Base-by-base conservation (phyloP, 2,888 invertebrate genomes). In the Itoplectis maculator region DNA sequence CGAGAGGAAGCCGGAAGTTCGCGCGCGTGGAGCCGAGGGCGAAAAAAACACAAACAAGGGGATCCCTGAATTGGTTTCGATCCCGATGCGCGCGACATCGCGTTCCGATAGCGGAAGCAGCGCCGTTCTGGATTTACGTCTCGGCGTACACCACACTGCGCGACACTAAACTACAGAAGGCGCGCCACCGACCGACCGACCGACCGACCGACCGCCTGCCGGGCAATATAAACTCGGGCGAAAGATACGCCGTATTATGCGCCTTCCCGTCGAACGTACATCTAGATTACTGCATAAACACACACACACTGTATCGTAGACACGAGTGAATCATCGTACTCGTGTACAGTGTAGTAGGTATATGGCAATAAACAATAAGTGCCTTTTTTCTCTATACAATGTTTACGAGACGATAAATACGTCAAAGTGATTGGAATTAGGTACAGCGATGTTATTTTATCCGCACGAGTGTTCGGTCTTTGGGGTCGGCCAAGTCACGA, bases 51-150 rank as follows among this genome's bases (percentile, higher is more conserved):
- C 72, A 45, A 68, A 70, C 18, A 51, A 76, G 29, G n/a, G 15
- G 23, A 23, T n/a, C 72, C 68, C 68, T 74, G 77, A 77, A 69
- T 77, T 63, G 54, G 73, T 63, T 63, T 45, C 65, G 15, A 3
- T 11, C 37, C 15, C 9, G 18, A 61, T 35, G 59, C 59, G 77
- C 54, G 54, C 45, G 61, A 63, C 72, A 20, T 65, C 75, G n/a
- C n/a, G 51, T 61, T 73, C 51, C 20, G 69, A 81, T 47, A 47
- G 69, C 37, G 73, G 77, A 81, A 74, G 51, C 42, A 54, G 18
- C n/a, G n/a, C 49, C 54, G 61, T 73, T 18, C 63, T 74, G 61
- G 77, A 73, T 78, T 78, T 63, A 76, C 76, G 72, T 20, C 45
- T 59, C 47, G 4, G 11, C 23, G 35, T 59, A 45, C 20, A 54